phyloP scores from a whole-genome alignment of 2,113 vertebrate species.

The Perognathus longimembris region DNA sequence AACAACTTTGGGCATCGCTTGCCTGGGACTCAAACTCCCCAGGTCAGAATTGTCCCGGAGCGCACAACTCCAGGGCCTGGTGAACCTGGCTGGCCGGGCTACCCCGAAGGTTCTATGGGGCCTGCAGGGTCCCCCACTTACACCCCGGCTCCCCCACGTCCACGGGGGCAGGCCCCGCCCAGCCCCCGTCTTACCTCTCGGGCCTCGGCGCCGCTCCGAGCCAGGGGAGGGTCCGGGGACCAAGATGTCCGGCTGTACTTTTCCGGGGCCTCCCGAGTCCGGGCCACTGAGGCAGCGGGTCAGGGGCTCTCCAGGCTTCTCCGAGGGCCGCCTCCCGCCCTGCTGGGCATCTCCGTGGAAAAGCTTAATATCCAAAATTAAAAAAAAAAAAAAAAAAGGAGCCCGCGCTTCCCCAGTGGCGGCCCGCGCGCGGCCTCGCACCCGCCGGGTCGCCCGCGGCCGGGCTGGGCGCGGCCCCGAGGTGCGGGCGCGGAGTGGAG shows the following conservation, averaged over 20 bases:
- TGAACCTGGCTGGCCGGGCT: neutral
- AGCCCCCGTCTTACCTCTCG: slow-evolving; percentile 53
- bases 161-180: neutral
- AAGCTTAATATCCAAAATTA: slow-evolving; percentile 68
- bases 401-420: slow-evolving; percentile 29
- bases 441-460: neutral
- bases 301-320: slow-evolving; percentile 34
- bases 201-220: slow-evolving; percentile 10
- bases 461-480: neutral
- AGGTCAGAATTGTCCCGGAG: neutral
- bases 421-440: slow-evolving; percentile 43
- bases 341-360: slow-evolving; percentile 65
- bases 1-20: slow-evolving; percentile 46
- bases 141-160: slow-evolving; percentile 12
- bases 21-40: slow-evolving; percentile 32
- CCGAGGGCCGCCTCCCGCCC: slow-evolving; percentile 15
- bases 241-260: slow-evolving; percentile 40
- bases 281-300: neutral
- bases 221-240: slow-evolving; percentile 31
- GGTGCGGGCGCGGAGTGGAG: neutral
- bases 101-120: neutral
- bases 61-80: neutral
- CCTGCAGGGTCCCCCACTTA: neutral
- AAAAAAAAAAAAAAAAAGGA: slow-evolving; percentile 3
- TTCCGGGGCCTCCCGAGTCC: slow-evolving; percentile 44